A percentile compares a stretch with the other conserved stretches of the same genome.
Evolutionary conservation across 2,797 vertebrate genomes (phyloP).

Genomic region (Parauchenoglanis punctatus): DNA sequence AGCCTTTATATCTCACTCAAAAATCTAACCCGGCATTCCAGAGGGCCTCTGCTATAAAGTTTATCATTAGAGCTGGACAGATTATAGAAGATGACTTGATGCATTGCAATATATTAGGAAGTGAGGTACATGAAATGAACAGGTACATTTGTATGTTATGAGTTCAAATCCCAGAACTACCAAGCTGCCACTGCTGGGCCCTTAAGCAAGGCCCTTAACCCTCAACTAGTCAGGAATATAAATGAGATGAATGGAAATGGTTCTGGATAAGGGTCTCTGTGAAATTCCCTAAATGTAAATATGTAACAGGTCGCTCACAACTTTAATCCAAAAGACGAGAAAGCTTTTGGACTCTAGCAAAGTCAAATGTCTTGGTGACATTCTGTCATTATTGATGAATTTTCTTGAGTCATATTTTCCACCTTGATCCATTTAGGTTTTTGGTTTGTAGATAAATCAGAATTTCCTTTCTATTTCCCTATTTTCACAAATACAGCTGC

Average conservation of each 20-base stretch:
- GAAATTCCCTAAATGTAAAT: neutral
- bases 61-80: conserved; percentile 45
- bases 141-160: neutral
- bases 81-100: conserved; percentile 4
- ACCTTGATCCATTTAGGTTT: conserved; percentile 19
- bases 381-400: neutral
- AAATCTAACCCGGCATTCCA: conserved; percentile 49
- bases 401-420: conserved; percentile 1
- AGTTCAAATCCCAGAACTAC: neutral
- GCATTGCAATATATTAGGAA: neutral
- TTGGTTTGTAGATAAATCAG: conserved; percentile 31
- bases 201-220: neutral
- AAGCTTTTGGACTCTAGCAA: conserved; percentile 5
- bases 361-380: conserved; percentile 14
- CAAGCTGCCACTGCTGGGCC: too few relatives aligned
- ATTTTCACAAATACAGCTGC: conserved; percentile 42
- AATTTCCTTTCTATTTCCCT: conserved; percentile 25
- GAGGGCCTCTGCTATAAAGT: conserved; percentile 20
- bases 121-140: neutral
- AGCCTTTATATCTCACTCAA: conserved; percentile 48
- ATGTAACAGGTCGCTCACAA: neutral
- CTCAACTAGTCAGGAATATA: neutral
- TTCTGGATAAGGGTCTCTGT: neutral
- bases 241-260: neutral
- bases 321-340: neutral